These are phyloP conservation scores for Pherbina coryleti DNA, from an alignment of 2,888 invertebrate species.

Conservation along the genomic window DNA sequence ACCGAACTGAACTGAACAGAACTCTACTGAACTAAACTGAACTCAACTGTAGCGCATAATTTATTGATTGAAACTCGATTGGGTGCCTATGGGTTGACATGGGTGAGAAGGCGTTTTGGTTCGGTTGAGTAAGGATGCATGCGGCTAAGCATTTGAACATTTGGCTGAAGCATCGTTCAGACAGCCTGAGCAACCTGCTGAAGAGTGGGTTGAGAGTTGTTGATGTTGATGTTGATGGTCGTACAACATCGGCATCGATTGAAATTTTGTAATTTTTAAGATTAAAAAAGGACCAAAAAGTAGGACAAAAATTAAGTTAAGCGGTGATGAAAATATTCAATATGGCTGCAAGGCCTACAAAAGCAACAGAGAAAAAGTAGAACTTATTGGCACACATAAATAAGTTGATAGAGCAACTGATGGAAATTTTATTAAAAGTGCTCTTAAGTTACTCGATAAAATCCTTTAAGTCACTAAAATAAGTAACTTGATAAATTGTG, in stretches of 20 bases:
- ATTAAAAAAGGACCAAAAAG: neutral
- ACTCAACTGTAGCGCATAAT: conserved; percentile 31
- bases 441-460: too few species aligned
- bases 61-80: conserved; percentile 39
- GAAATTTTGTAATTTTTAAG: neutral
- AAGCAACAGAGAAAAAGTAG: too few species aligned
- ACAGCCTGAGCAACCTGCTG: neutral
- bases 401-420: too few species aligned
- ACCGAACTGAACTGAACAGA: conserved; percentile 1
- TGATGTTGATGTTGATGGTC: neutral
- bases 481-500: too few species aligned
- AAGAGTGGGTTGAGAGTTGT: neutral
- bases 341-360: too few species aligned
- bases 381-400: too few species aligned
- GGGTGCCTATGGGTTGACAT: neutral
- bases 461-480: too few species aligned
- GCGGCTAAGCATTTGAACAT: neutral
- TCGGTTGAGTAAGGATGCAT: neutral
- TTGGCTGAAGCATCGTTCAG: neutral
- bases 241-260: neutral
- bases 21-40: conserved; percentile 23
- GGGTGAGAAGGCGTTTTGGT: neutral
- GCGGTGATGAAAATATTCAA: neutral
- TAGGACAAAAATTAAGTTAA: neutral
- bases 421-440: too few species aligned